Percentiles rank a stretch among this genome's conserved stretches.
Conservation (phyloP, 2,797 vertebrate genomes). For the Pangasius larnaudii region DNA sequence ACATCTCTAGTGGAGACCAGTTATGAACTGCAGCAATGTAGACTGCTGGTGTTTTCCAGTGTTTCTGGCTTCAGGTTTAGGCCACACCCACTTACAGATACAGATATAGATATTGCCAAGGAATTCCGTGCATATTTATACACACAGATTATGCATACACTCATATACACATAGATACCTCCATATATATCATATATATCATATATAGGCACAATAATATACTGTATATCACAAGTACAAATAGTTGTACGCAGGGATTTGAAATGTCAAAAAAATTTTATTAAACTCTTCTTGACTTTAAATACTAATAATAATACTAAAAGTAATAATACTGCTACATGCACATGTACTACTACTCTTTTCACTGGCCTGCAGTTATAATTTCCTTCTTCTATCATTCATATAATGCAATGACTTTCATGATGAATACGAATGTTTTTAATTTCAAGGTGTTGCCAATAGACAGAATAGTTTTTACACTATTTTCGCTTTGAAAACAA, state of each 20-base stretch:
- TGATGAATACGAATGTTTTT: neutral
- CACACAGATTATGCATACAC: neutral
- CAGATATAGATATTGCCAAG: neutral
- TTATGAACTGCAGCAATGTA: neutral
- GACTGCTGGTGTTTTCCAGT: neutral
- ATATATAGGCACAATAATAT: neutral
- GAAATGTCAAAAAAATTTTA: neutral
- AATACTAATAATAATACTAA: no score
- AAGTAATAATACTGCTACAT: neutral
- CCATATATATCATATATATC: neutral
- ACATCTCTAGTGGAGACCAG: neutral
- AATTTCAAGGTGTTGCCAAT: neutral
- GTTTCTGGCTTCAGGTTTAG: neutral
- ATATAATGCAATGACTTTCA: neutral
- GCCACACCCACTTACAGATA: neutral
- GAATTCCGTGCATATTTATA: neutral
- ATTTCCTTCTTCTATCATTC: neutral
- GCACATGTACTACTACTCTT: neutral
- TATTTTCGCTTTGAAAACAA: neutral
- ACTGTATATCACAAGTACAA: neutral
- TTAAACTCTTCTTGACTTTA: neutral
- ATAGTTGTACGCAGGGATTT: neutral
- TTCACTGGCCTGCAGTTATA: neutral
- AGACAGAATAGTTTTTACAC: neutral
- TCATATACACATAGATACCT: neutral